These are phyloP conservation scores for Cinclus mexicanus DNA, from an alignment of 2,113 vertebrate genomes.

Conservation along the genomic window DNA sequence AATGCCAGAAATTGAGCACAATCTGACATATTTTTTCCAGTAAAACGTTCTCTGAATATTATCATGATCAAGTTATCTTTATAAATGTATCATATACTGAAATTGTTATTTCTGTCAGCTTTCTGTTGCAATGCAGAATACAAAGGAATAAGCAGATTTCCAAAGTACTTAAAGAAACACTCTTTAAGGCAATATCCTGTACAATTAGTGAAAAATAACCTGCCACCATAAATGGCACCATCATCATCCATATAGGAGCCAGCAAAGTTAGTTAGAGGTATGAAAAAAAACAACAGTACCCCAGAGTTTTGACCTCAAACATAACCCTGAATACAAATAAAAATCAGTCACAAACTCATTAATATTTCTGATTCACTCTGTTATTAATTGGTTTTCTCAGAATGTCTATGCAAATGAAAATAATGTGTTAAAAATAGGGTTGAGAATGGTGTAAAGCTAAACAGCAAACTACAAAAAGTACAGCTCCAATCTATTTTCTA, in stretches of 20 bases:
- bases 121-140: background rate
- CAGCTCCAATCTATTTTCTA: background rate
- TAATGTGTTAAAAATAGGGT: background rate
- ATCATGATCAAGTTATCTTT: background rate
- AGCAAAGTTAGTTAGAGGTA: background rate
- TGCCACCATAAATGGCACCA: background rate
- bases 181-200: background rate
- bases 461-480: background rate
- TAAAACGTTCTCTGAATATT: background rate
- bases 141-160: background rate
- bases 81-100: background rate
- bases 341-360: background rate
- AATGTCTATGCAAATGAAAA: background rate
- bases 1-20: background rate
- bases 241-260: background rate
- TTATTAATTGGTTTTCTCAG: background rate
- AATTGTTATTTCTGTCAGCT: background rate
- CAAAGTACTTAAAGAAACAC: background rate
- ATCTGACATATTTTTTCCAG: background rate
- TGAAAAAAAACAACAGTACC: background rate
- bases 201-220: background rate
- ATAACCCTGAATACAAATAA: background rate
- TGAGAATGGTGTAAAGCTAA: constrained; percentile 8
- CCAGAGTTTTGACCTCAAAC: background rate
- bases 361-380: background rate